Evolutionary conservation across 2,797 vertebrate species (phyloP).

Genomic region (Naso thynnoides): DNA sequence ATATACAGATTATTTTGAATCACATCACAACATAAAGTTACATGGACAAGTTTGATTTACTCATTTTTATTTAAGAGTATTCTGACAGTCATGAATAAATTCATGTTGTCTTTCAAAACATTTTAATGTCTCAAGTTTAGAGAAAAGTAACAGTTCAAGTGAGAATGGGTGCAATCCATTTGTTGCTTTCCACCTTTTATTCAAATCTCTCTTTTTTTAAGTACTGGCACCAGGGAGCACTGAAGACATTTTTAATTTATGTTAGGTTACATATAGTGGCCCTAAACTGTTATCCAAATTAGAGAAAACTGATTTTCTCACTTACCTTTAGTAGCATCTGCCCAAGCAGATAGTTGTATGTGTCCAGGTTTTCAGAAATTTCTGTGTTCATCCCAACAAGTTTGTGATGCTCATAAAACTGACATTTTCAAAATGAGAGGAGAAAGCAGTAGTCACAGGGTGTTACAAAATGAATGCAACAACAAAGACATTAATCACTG

Average conservation of each 20-base stretch:
- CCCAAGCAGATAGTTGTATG: neutral
- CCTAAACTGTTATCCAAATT: neutral
- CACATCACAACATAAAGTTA: conserved; percentile 2
- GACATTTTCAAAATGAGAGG: too few species aligned
- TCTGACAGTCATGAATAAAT: neutral
- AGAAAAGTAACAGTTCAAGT: neutral
- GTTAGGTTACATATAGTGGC: too few species aligned
- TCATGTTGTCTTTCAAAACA: neutral
- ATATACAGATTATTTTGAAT: conserved; percentile 3
- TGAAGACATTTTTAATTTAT: too few species aligned
- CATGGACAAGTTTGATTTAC: neutral
- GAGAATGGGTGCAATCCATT: neutral
- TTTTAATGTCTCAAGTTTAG: neutral
- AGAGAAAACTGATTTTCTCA: neutral
- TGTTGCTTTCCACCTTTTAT: neutral
- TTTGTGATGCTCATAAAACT: too few species aligned
- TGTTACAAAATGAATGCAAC: too few species aligned
- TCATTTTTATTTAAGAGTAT: neutral
- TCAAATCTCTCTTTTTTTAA: neutral
- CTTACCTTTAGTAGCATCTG: neutral
- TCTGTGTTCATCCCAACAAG: too few species aligned
- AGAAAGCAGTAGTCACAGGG: too few species aligned
- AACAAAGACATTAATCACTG: too few species aligned
- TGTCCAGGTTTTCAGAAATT: too few species aligned
- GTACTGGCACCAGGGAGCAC: neutral